Base-by-base conservation (phyloP, 2,797 vertebrate species). In the Ctenosaura bakeri region DNA sequence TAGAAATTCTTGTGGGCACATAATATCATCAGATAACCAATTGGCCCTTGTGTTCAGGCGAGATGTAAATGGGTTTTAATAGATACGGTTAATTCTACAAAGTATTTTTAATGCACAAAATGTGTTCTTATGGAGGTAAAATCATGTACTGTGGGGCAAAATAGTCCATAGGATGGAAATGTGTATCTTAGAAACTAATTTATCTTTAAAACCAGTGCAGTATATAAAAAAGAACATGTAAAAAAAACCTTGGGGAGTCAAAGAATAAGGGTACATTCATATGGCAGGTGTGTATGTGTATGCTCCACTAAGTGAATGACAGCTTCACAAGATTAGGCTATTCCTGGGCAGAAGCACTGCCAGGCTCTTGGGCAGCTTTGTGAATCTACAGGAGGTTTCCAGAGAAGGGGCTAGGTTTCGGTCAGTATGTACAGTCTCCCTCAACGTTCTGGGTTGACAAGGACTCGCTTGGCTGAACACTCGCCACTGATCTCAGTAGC, bases 41-140 rank as follows among this genome's bases (percentile, higher is more conserved):
- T 22, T 84, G 32, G 54, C 32, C 5, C 24, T 22, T 52, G n/a
- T 85, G 24, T 78, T 78, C 35, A 26, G 16, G 46, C 6, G 46
- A 18, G 52, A 46, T 62, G 24, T 46, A 83, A 73, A 38, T 71
- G 3, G 35, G 1, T 46, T 79, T 79, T 52, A 42, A 69, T 83
- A 29, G 54, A 35, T 6, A 74, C 50, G 2, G 29, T 42, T 42
- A 76, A 24, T 46, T 87, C 6, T 59, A 59, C 18, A 64, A 76
- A 76, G 62, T 50, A 62, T 38, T 83, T 81, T 52, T 18, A 77
- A 84, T 89, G 26, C 50, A 14, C 52, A 83, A 18, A 78, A 78
- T 66, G 42, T 84, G 9, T 50, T 76, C 1, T 77, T n/a, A 13
- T 69, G 64, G 54, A 64, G 64, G 73, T n/a, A 74, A 26, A 35